Percentiles rank a stretch among this genome's conserved stretches.
phyloP scores from a whole-genome alignment of 2,797 vertebrate genomes.

The Xenopus petersii region DNA sequence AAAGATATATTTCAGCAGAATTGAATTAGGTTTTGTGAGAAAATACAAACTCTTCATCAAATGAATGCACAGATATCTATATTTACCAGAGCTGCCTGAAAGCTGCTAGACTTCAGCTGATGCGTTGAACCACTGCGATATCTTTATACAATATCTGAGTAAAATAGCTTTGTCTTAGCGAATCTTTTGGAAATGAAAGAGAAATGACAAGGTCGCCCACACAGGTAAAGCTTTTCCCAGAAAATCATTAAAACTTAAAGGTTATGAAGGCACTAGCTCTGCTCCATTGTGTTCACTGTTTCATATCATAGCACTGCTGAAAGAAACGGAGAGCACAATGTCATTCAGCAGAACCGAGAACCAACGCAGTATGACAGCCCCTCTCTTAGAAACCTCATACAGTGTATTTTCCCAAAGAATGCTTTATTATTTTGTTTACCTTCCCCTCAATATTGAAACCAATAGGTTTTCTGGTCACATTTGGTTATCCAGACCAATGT shows the following conservation, averaged over 20 bases:
- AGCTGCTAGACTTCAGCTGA: conserved; percentile 3
- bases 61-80: too few relatives aligned
- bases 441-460: too few relatives aligned
- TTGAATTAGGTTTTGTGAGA: too few relatives aligned
- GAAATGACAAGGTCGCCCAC: conserved; percentile 44
- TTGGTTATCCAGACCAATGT: too few relatives aligned
- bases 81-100: conserved; percentile 12
- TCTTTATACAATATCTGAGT: conserved; percentile 11
- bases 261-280: conserved; percentile 20
- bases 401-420: too few relatives aligned
- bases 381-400: too few relatives aligned
- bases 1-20: too few relatives aligned
- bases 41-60: too few relatives aligned
- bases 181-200: conserved; percentile 40
- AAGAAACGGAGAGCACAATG: conserved; percentile 13
- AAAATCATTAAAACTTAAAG: conserved; percentile 44
- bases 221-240: conserved; percentile 32
- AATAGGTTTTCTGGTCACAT: too few relatives aligned
- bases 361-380: conserved; percentile 1
- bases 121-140: conserved; percentile 9
- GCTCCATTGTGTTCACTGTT: conserved; percentile 17
- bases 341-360: conserved; percentile 3
- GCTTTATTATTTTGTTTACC: too few relatives aligned
- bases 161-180: conserved; percentile 35
- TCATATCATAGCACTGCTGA: conserved; percentile 10